Evolutionary conservation across 2,888 invertebrate genomes (phyloP).

Genomic region (Luperina testacea): DNA sequence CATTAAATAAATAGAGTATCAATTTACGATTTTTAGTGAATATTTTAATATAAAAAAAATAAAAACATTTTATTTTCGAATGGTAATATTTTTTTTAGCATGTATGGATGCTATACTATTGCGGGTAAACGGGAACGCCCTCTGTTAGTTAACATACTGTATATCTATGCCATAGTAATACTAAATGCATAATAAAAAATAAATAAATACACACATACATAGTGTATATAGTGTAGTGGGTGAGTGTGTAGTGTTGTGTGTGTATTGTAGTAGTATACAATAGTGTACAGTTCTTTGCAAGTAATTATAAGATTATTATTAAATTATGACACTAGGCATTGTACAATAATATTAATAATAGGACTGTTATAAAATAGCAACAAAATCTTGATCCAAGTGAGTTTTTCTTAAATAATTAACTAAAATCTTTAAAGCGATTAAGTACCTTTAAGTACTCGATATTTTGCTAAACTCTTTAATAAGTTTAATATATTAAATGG

Average conservation of each 20-base stretch:
- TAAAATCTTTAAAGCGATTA: constrained; percentile 44
- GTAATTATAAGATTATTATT: constrained; percentile 21
- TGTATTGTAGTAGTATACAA: too few species aligned
- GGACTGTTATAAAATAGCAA: constrained; percentile 26
- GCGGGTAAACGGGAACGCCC: too few species aligned
- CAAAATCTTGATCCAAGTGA: constrained; percentile 35
- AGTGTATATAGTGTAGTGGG: too few species aligned
- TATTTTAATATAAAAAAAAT: too few species aligned
- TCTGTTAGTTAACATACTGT: too few species aligned
- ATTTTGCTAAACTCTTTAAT: constrained; percentile 23
- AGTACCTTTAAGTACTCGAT: constrained; percentile 59
- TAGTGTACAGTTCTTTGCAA: constrained; percentile 28
- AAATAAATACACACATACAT: neutral
- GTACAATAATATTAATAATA: constrained; percentile 39
- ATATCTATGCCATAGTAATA: neutral
- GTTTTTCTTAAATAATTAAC: constrained; percentile 40
- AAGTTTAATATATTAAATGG: constrained; percentile 1
- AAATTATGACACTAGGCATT: constrained; percentile 60
- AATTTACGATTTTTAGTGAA: too few species aligned
- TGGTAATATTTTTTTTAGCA: too few species aligned
- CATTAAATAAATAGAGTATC: too few species aligned
- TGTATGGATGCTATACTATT: too few species aligned
- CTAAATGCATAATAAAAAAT: neutral
- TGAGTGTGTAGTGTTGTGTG: too few species aligned
- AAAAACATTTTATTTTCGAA: too few species aligned